These are phyloP conservation scores for Salvelinus fontinalis DNA, from an alignment of 2,113 vertebrate genomes.

Conservation along the genomic window DNA sequence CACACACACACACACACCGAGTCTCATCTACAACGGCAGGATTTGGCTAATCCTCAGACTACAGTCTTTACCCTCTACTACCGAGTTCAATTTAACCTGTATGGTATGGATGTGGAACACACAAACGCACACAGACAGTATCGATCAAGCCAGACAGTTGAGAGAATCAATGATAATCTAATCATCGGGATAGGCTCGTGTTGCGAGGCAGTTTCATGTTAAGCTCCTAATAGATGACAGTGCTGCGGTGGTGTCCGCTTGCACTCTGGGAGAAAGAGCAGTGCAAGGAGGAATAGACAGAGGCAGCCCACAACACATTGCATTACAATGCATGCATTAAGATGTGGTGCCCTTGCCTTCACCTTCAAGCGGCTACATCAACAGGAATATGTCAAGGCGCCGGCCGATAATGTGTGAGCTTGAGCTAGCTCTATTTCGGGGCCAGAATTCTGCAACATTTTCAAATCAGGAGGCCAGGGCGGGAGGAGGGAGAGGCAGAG, in stretches of 20 bases:
- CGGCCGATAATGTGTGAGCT: not conserved
- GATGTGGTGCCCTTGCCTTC: slow-evolving; percentile 23
- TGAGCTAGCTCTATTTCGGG: slow-evolving; percentile 15
- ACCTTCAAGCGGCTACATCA: slow-evolving; percentile 17
- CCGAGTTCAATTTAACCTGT: slow-evolving; percentile 16
- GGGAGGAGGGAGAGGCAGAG: slow-evolving; percentile 17
- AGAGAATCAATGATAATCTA: slow-evolving; percentile 50
- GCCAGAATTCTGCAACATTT: slow-evolving; percentile 11
- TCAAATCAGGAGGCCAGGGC: slow-evolving; percentile 12
- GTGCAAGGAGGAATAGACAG: not conserved
- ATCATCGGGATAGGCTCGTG: slow-evolving; percentile 28
- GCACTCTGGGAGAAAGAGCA: slow-evolving; percentile 1
- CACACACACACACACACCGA: not conserved
- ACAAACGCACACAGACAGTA: not conserved
- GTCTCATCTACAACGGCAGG: not conserved
- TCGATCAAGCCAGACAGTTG: slow-evolving; percentile 23
- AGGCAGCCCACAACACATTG: not conserved
- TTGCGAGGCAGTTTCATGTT: slow-evolving; percentile 24
- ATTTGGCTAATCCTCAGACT: slow-evolving; percentile 44
- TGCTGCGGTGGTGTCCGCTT: slow-evolving; percentile 1
- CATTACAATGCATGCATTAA: not conserved
- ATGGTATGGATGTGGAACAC: not conserved
- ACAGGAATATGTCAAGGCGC: not conserved
- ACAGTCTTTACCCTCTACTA: slow-evolving; percentile 6
- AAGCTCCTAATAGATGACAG: slow-evolving; percentile 21